Percentiles rank a stretch among this genome's conserved stretches.
Conservation (phyloP, 2,797 vertebrate genomes). For the Gouania willdenowi region DNA sequence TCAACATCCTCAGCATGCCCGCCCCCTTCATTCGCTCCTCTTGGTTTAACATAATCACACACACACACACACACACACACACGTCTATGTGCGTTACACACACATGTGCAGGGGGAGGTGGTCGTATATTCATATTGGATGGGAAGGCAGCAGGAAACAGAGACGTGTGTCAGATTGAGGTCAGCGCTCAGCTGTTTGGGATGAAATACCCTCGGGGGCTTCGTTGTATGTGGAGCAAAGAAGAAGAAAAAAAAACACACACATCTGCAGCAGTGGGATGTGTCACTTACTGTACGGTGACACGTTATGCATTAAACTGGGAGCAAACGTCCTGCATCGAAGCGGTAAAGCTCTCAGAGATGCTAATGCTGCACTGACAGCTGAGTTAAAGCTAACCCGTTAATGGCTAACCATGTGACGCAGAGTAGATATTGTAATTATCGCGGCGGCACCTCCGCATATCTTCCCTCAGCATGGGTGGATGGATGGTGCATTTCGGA, state of each 20-base stretch:
- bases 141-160: constrained; percentile 10
- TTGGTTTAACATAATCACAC: neutral
- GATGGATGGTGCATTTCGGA: too few relatives aligned
- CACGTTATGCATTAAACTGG: too few relatives aligned
- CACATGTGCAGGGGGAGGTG: constrained; percentile 6
- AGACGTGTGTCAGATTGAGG: constrained; percentile 32
- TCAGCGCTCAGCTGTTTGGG: constrained; percentile 51
- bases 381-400: too few relatives aligned
- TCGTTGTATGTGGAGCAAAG: constrained; percentile 28
- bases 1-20: constrained; percentile 9
- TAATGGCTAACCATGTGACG: too few relatives aligned
- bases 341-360: too few relatives aligned
- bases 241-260: too few relatives aligned
- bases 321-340: too few relatives aligned
- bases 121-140: constrained; percentile 3
- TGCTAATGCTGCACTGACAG: too few relatives aligned
- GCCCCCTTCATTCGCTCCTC: constrained; percentile 6
- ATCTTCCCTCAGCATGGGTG: too few relatives aligned
- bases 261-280: constrained; percentile 40
- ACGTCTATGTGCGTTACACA: neutral
- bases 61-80: constrained; percentile 2
- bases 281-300: constrained; percentile 25
- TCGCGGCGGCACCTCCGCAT: too few relatives aligned
- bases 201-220: constrained; percentile 37
- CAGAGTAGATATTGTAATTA: too few relatives aligned